These are phyloP conservation scores for Capitulum mitella DNA, from an alignment of 2,888 invertebrate species.

Conservation along the genomic window DNA sequence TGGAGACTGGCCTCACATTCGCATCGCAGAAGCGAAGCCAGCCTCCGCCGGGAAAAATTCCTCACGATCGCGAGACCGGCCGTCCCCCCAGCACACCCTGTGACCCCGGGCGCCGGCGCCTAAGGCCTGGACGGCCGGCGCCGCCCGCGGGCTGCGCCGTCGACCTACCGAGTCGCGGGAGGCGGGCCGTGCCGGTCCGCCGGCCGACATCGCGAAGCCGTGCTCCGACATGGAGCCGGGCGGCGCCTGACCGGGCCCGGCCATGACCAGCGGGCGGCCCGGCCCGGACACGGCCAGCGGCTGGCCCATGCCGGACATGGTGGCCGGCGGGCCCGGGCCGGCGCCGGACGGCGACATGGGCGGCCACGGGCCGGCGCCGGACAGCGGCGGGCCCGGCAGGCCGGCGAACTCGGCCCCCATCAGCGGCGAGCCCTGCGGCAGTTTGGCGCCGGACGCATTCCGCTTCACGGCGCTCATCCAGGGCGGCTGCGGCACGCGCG, in stretches of 20 bases:
- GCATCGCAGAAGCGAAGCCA: too few species aligned
- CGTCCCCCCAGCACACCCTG: too few species aligned
- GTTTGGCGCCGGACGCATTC: background rate
- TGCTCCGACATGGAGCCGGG: background rate
- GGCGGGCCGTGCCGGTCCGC: background rate
- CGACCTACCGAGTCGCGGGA: background rate
- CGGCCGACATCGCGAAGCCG: background rate
- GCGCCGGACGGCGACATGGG: background rate
- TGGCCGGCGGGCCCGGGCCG: background rate
- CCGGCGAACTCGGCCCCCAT: background rate
- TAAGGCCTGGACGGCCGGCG: too few species aligned
- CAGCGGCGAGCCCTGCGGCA: background rate
- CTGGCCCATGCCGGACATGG: background rate
- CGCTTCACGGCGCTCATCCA: background rate
- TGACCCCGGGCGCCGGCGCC: too few species aligned
- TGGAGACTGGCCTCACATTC: too few species aligned
- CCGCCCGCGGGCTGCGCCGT: background rate
- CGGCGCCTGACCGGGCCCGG: background rate
- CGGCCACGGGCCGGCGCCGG: background rate
- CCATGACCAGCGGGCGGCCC: background rate
- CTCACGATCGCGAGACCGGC: too few species aligned
- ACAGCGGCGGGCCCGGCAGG: background rate
- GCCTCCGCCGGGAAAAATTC: too few species aligned
- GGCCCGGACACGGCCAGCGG: background rate
- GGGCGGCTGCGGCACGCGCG: slow-evolving; percentile 18